Evolutionary conservation across 2,113 vertebrate species (phyloP), one percentile per base, ranked within the genome.

Genomic region (Pimephales promelas): DNA sequence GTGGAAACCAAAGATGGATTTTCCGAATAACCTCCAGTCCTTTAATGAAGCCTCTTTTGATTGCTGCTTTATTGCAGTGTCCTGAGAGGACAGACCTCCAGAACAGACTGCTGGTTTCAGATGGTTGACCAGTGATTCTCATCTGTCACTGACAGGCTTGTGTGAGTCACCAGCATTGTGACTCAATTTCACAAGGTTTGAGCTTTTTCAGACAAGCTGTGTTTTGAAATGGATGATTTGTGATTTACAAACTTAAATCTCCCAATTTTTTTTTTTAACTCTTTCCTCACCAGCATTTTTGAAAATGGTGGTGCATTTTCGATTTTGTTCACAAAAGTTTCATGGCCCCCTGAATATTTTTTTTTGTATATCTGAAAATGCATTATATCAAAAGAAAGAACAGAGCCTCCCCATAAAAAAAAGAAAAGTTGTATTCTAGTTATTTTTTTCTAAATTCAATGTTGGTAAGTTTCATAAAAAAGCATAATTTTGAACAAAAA

Each of bases 1-100:
- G 22, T 26, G 31, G 36, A 86, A 84, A 84, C 61, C 82, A 77
- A 57, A 81, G 85, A 86, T 47, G 77, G 52, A 36, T 76, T 84
- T 64, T 71, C 71, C 62, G 6, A 34, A 22, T 81, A 52, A 28
- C 28, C 71, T 16, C 31, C 76, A 20, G 43, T 52, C 34, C 59
- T 57, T n/a, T 45, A 75, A 61, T 28, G 9, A 7, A 9, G 13
- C n/a, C 18, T 56, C 57, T 45, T 11, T 77, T 45, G 34, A 20
- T 59, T 8, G 6, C 14, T 78, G 10, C 49, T 76, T 40, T 57
- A 22, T 28, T 11, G 16, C 10, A 22, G 18, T 75, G 26, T 20
- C 31, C 1, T 47, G 40, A 70, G n/a, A 47, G 9, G 56, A 36
- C 18, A n/a, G 64, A 26, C 11, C 71, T 34, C 34, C 24, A 40